Conservation (phyloP, 2,113 vertebrate genomes). For the Tachysurus fulvidraco region DNA sequence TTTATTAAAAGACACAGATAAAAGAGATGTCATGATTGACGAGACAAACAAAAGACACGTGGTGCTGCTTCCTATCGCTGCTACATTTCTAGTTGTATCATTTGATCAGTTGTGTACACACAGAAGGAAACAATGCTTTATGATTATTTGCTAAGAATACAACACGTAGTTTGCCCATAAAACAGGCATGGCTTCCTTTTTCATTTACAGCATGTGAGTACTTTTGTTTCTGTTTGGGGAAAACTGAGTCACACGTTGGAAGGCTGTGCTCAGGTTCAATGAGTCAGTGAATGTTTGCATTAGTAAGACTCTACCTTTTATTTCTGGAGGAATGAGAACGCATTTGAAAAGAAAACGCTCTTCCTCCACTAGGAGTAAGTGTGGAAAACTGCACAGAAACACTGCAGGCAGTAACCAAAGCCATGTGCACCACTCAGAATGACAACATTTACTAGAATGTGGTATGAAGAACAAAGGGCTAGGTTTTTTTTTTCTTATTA, state of each 20-base stretch:
- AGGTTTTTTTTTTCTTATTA: slow-evolving; percentile 16
- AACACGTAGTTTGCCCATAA: neutral
- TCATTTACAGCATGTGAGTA: neutral
- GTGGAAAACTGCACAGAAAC: slow-evolving; percentile 16
- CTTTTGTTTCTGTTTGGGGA: neutral
- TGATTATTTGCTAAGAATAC: slow-evolving; percentile 3
- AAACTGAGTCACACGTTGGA: neutral
- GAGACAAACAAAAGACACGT: neutral
- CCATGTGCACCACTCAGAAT: slow-evolving; percentile 1
- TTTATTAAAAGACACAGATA: slow-evolving; percentile 28
- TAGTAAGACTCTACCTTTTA: neutral
- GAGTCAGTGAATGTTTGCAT: neutral
- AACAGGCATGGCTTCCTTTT: neutral
- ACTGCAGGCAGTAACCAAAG: slow-evolving; percentile 29
- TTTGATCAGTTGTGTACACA: neutral
- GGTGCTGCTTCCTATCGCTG: neutral
- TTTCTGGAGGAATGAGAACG: neutral
- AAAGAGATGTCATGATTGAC: slow-evolving; percentile 9
- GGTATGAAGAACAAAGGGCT: neutral
- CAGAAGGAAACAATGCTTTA: slow-evolving; percentile 17
- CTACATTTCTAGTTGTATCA: neutral
- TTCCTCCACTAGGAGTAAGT: neutral
- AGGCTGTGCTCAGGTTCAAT: neutral
- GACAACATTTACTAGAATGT: slow-evolving; percentile 9
- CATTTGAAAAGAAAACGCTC: neutral